phyloP scores from a whole-genome alignment of 2,797 vertebrate genomes.

The Peromyscus melanophrys region DNA sequence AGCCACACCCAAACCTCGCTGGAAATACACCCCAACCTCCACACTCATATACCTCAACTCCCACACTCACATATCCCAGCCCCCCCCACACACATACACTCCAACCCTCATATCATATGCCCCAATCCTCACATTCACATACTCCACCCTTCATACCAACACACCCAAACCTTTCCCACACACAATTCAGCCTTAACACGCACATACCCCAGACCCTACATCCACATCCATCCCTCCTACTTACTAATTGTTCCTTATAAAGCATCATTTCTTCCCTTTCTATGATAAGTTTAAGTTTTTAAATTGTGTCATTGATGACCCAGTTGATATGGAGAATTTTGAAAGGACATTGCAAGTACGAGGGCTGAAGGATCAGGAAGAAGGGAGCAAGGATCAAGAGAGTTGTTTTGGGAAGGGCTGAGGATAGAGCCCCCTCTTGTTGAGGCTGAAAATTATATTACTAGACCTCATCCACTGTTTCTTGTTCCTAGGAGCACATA shows the following conservation, averaged over 20 bases:
- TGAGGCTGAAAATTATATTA: background rate
- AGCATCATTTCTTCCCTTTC: background rate
- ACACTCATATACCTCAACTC: background rate
- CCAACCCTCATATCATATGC: background rate
- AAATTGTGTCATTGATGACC: background rate
- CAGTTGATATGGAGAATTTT: background rate
- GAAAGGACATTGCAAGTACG: background rate
- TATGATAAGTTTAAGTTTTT: background rate
- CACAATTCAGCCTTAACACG: background rate
- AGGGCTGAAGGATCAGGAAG: background rate
- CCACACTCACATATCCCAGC: too few relatives aligned
- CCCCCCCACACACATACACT: too few relatives aligned
- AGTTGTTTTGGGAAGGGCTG: background rate
- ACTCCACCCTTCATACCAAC: background rate
- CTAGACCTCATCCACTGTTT: background rate
- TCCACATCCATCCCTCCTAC: background rate
- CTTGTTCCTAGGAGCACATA: slow-evolving; percentile 19
- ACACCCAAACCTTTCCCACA: background rate
- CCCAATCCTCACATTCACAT: too few relatives aligned
- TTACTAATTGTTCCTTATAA: background rate
- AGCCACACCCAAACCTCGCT: background rate
- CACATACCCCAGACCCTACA: background rate
- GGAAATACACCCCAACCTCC: background rate
- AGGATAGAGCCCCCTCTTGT: background rate
- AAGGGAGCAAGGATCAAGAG: background rate